Conservation (phyloP, 2,888 invertebrate species). For the Taenaris catops region DNA sequence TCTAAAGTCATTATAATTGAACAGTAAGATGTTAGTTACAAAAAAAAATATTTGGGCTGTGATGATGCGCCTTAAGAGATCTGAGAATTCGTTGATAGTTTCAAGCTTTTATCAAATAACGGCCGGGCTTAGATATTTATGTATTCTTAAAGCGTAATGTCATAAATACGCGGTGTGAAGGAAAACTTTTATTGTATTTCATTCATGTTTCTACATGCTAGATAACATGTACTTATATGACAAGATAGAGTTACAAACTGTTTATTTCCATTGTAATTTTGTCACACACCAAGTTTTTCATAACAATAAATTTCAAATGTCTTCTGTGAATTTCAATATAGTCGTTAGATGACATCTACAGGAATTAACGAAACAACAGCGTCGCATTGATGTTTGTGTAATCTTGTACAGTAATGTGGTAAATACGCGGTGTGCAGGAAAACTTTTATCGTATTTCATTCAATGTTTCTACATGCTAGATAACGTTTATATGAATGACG, state of each 20-base stretch:
- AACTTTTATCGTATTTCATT: conserved; percentile 4
- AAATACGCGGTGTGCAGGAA: conserved; percentile 5
- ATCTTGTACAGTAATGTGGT: conserved; percentile 11
- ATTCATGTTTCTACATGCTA: conserved; percentile 5
- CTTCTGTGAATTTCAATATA: no score
- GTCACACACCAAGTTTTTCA: no score
- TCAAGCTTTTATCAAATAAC: conserved; percentile 21
- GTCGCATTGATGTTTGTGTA: conserved; percentile 15
- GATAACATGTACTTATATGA: neutral
- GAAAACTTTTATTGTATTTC: conserved; percentile 2
- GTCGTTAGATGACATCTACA: neutral
- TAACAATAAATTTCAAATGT: no score
- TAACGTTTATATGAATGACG: conserved; percentile 1
- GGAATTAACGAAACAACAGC: no score
- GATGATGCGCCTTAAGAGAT: conserved; percentile 9
- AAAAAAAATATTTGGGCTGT: neutral
- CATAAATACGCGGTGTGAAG: conserved; percentile 8
- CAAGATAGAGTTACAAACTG: no score
- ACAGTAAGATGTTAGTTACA: no score
- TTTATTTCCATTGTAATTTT: no score
- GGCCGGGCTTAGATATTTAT: conserved; percentile 13
- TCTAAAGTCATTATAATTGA: no score
- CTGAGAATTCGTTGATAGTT: conserved; percentile 10
- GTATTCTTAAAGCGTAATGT: conserved; percentile 14
- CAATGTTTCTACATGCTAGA: conserved; percentile 3